Base-by-base conservation (phyloP, 2,797 vertebrate species). In the Borostomias antarcticus region DNA sequence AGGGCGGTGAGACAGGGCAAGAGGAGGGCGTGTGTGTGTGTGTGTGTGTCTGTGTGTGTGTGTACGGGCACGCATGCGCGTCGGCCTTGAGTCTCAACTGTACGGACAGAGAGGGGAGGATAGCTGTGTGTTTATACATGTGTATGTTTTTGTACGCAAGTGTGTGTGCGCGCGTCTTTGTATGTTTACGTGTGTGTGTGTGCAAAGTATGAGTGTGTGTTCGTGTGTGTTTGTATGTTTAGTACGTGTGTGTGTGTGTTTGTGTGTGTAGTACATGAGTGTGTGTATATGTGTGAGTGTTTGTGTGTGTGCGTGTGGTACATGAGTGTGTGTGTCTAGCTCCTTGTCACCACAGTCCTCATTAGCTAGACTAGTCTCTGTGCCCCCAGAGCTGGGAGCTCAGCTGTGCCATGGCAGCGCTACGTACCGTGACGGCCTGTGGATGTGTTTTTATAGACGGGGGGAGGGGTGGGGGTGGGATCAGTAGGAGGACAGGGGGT, bases 331-430 rank as follows among this genome's bases (percentile, higher is more conserved):
- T 56, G 63, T 30, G 33, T 51, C 9, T 72, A 72, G 76, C 68
- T 79, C 28, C 8, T 15, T 19, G 50, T n/a, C 35, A 77, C 78
- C 62, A 72, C 19, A 26, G 74, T 77, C 80, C 66, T 78, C 80
- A 79, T 81, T 80, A 81, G 21, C 11, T 50, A 68, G 57, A 64
- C 21, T 32, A 35, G 32, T 4, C 32, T n/a, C 32, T 47, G 57
- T 13, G 37, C 70, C 62, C 21, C 35, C 54, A 28, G 77, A 59
- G 64, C 72, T 64, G 58, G 67, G 52, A 62, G 35, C 72, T 50
- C 68, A 69, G 62, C 68, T 52, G 51, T 25, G 30, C 67, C 59
- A 58, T 45, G 40, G 45, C 13, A 4, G 54, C 50, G 56, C 5
- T 48, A 35, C 47, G 37, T 54, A 50, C 62, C 59, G 51, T 45